A percentile compares a stretch with the other conserved stretches of the same genome.
Evolutionary conservation across 2,797 vertebrate genomes (phyloP).

Genomic region (Cirrhinus molitorella): DNA sequence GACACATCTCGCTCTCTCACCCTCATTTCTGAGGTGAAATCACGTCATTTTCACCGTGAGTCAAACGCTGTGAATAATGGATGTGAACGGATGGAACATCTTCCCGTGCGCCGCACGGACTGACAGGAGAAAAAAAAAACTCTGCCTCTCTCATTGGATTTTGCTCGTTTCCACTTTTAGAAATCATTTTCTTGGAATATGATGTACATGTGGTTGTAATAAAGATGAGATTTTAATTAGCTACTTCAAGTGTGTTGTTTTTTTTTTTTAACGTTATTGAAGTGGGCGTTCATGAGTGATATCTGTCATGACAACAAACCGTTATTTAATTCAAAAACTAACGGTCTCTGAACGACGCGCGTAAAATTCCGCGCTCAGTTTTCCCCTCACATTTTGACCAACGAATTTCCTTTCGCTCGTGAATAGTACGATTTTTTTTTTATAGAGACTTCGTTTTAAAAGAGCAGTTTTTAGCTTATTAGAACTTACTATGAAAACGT

Average conservation of each 20-base stretch:
- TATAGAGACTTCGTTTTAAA: background rate
- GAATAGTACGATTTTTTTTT: background rate
- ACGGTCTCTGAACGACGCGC: background rate
- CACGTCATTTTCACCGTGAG: conserved; percentile 65
- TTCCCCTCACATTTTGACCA: background rate
- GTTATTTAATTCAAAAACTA: background rate
- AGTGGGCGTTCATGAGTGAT: too few species aligned
- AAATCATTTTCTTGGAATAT: conserved; percentile 72
- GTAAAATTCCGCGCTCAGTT: background rate
- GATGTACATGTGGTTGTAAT: conserved; percentile 83
- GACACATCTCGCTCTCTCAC: background rate
- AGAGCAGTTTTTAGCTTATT: too few species aligned
- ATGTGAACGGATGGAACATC: conserved; percentile 70
- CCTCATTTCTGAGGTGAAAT: conserved; percentile 4
- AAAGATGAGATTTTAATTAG: conserved; percentile 82
- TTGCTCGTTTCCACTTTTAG: conserved; percentile 66
- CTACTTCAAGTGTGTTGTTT: conserved; percentile 60
- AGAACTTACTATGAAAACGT: background rate
- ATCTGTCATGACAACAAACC: background rate
- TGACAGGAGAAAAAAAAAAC: conserved; percentile 30
- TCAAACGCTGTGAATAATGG: conserved; percentile 75
- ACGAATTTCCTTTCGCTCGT: background rate
- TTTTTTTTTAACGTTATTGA: background rate
- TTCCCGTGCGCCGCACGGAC: conserved; percentile 65
- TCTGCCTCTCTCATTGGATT: conserved; percentile 24